Percentiles rank a stretch among this genome's conserved stretches.
Conservation (phyloP, 2,888 invertebrate genomes). For the Scaptomyza flava region DNA sequence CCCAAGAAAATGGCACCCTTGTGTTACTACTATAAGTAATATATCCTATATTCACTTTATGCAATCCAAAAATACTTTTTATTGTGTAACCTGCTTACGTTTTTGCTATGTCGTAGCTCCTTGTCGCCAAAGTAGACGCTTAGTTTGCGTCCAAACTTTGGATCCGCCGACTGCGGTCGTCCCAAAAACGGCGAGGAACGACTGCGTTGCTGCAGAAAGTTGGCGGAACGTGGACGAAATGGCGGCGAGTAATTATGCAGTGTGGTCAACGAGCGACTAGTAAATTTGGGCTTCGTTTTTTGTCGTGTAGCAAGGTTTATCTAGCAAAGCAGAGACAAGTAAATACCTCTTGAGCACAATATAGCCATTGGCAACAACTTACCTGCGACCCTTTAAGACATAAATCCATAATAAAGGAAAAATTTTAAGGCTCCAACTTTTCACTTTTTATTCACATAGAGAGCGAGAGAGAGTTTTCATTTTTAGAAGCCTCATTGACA, state of each 20-base stretch:
- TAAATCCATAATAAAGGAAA: conserved; percentile 83
- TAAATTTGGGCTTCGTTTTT: conserved; percentile 82
- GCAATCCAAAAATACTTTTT: neutral
- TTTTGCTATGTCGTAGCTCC: conserved; percentile 56
- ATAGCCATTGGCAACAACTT: conserved; percentile 19
- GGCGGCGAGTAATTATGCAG: conserved; percentile 55
- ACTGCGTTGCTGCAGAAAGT: conserved; percentile 77
- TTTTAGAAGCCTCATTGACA: conserved; percentile 39
- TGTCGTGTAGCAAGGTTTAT: conserved; percentile 84
- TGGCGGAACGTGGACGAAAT: conserved; percentile 83
- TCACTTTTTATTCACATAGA: conserved; percentile 48
- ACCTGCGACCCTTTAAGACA: conserved; percentile 84
- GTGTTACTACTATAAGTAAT: neutral
- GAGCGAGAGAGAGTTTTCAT: conserved; percentile 27
- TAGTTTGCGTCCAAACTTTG: conserved; percentile 73
- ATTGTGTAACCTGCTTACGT: conserved; percentile 39
- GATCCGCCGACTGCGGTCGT: conserved; percentile 84
- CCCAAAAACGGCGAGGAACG: conserved; percentile 78
- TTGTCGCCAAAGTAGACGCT: conserved; percentile 67
- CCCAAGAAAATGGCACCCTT: neutral
- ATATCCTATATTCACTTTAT: neutral
- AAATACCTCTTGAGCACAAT: neutral
- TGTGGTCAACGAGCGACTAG: conserved; percentile 69
- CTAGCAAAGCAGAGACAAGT: conserved; percentile 52
- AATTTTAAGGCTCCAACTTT: conserved; percentile 21